Evolutionary conservation across 2,113 vertebrate species (phyloP).

Genomic region (Callaeas wilsoni): DNA sequence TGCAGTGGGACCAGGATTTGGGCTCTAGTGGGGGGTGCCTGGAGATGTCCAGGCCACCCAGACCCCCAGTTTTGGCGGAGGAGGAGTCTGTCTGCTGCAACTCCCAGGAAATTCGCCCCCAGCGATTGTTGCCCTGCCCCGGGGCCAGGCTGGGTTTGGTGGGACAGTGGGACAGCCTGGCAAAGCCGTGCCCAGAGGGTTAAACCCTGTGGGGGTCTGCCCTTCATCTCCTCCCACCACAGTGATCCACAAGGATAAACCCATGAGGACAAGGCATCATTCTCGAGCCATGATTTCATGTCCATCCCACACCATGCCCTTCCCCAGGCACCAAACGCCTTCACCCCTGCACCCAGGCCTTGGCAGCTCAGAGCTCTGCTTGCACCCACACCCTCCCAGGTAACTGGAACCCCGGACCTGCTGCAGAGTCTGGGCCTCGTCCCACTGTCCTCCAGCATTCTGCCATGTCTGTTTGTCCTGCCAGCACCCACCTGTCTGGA

Average conservation of each 20-base stretch:
- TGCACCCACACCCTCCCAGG: too few relatives aligned
- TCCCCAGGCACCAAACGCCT: not conserved
- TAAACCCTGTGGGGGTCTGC: not conserved
- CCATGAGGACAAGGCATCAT: not conserved
- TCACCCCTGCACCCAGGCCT: not conserved
- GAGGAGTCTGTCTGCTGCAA: not conserved
- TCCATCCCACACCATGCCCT: not conserved
- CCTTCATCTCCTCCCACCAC: not conserved
- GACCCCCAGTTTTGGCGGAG: not conserved
- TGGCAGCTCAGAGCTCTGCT: not conserved
- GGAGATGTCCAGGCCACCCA: not conserved
- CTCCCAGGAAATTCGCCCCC: not conserved
- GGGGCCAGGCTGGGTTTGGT: not conserved
- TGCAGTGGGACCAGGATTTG: not conserved
- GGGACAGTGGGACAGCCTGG: not conserved
- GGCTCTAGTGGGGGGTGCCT: too few relatives aligned
- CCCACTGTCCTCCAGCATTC: not conserved
- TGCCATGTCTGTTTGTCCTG: not conserved
- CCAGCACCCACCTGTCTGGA: not conserved
- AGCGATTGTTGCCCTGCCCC: not conserved
- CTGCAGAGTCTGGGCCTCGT: not conserved
- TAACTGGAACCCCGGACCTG: not conserved
- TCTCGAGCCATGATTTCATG: not conserved
- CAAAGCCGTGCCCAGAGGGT: not conserved
- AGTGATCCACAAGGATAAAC: not conserved